Evolutionary conservation across 1,140 invertebrate species (phyloP).

Genomic region (Campoletis sonorensis): DNA sequence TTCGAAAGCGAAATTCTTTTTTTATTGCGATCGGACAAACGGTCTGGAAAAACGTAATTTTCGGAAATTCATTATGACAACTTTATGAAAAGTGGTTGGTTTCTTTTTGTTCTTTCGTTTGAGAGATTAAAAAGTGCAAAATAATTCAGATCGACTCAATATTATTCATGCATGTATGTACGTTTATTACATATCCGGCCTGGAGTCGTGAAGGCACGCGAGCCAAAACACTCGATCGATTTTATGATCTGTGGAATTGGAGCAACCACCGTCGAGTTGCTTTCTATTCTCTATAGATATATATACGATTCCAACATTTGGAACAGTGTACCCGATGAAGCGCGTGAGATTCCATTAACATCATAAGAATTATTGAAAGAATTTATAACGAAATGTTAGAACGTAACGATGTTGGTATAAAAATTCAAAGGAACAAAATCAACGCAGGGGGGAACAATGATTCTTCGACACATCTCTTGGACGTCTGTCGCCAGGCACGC

Average conservation of each 20-base stretch:
- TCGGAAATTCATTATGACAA: too few species aligned
- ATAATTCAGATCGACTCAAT: background rate
- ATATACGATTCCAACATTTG: background rate
- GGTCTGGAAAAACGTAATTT: too few species aligned
- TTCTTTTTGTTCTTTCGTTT: background rate
- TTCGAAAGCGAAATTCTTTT: too few species aligned
- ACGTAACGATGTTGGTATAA: background rate
- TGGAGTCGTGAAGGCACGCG: constrained; percentile 11
- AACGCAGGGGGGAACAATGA: too few species aligned
- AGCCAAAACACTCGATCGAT: constrained; percentile 39
- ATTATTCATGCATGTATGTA: background rate
- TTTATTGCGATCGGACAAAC: too few species aligned
- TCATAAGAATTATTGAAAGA: background rate
- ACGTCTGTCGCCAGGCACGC: background rate
- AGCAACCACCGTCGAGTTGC: constrained; percentile 17
- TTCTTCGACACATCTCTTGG: background rate
- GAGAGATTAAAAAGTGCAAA: too few species aligned
- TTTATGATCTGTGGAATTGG: constrained; percentile 41
- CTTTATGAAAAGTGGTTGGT: background rate
- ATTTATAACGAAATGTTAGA: background rate
- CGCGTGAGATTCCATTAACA: background rate
- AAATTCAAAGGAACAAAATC: background rate
- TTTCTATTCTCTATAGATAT: background rate
- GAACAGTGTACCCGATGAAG: background rate
- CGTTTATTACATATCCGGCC: background rate